Percentiles rank a stretch among this genome's conserved stretches.
phyloP scores from a whole-genome alignment of 2,797 vertebrate genomes.

The Eulemur albifrons region DNA sequence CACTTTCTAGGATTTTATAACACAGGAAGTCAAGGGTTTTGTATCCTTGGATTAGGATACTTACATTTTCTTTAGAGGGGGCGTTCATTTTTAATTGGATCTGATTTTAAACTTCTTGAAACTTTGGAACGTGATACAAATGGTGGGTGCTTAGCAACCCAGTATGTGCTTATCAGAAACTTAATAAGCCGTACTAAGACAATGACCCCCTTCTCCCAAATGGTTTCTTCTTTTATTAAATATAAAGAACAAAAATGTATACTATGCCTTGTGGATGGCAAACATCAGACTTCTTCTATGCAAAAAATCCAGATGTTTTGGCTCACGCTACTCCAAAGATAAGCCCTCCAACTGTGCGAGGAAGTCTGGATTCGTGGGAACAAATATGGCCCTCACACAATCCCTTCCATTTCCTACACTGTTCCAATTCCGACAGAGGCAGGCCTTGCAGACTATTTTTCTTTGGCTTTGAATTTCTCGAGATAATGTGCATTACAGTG shows the following conservation, averaged over 20 bases:
- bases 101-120: constrained; percentile 55
- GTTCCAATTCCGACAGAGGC: not conserved
- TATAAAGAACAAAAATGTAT: constrained; percentile 17
- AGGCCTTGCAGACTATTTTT: constrained; percentile 9
- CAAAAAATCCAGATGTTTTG: not conserved
- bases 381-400: not conserved
- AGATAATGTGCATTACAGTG: constrained; percentile 26
- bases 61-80: not conserved
- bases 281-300: not conserved
- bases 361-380: not conserved
- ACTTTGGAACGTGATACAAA: constrained; percentile 19
- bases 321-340: not conserved
- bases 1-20: constrained; percentile 33
- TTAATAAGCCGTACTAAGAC: not conserved
- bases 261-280: not conserved
- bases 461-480: constrained; percentile 44
- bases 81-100: constrained; percentile 32
- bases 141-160: not conserved
- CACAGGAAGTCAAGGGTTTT: constrained; percentile 1
- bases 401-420: not conserved
- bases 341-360: not conserved
- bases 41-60: constrained; percentile 30
- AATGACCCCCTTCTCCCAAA: not conserved
- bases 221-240: constrained; percentile 17
- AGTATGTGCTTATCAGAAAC: not conserved